Conservation (phyloP, 2,113 vertebrate genomes). For the Gallinago jamesoni region DNA sequence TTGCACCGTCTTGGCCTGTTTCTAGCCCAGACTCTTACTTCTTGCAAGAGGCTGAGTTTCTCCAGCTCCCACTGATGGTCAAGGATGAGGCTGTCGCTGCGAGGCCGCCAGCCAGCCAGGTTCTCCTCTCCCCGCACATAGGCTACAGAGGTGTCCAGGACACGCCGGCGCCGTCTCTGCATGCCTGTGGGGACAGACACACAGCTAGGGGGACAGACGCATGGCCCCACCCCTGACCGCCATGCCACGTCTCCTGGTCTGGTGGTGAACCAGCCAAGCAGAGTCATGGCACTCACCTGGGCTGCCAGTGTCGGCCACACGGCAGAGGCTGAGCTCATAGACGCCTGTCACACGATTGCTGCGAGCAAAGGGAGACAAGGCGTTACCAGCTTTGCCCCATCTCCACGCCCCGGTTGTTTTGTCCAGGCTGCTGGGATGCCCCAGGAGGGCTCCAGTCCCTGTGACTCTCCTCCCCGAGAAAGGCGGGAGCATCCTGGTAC, state of each 20-base stretch:
- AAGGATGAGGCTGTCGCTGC: constrained; percentile 96
- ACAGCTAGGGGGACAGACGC: neutral
- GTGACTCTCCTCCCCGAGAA: neutral
- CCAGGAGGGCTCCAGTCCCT: neutral
- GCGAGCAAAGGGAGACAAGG: neutral
- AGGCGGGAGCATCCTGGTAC: constrained; percentile 61
- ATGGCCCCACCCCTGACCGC: rapidly evolving
- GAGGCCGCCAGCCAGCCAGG: constrained; percentile 95
- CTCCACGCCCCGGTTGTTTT: rapidly evolving
- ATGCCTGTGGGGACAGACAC: constrained; percentile 76
- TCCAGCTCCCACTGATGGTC: constrained; percentile 98
- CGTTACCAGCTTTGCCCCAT: neutral
- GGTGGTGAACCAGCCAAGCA: rapidly evolving
- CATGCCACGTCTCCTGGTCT: neutral
- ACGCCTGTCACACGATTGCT: constrained; percentile 96
- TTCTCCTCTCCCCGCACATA: constrained; percentile 96
- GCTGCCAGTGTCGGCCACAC: constrained; percentile 89
- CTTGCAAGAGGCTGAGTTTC: constrained; percentile 95
- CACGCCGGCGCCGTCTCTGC: constrained; percentile 92
- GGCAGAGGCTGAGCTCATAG: constrained; percentile 93
- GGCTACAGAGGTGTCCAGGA: constrained; percentile 94
- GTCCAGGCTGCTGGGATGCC: neutral
- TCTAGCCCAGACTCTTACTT: constrained; percentile 73
- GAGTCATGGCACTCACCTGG: constrained; percentile 79
- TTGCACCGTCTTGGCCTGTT: rapidly evolving